Base-by-base conservation (phyloP, 1,140 invertebrate genomes). In the Oncopodura yosiiana region DNA sequence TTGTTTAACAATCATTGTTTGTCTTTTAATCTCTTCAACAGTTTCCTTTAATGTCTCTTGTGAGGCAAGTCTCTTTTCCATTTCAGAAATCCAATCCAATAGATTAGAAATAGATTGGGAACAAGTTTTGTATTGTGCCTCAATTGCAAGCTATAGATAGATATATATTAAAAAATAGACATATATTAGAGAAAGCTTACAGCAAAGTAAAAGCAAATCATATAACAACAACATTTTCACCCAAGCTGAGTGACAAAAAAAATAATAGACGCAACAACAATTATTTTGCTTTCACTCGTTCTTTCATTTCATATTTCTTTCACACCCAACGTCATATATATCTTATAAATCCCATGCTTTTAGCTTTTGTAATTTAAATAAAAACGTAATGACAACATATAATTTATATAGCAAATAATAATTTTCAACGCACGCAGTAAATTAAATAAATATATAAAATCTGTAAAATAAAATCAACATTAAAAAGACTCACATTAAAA, bases 81-180 rank as follows among this genome's bases (percentile, higher is more conserved):
- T 74, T 58, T 87, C 82, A 6, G 78, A 77, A 51, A 95, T 81
- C 87, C 89, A 94, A 70, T 89, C 81, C 46, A 93, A 73, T 36
- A 95, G 76, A 69, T 88, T 87, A 32, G 80, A 81, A 36, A 93
- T 73, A 39, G 80, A 83, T 66, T 90, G 86, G 70, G 86, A 86
- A 73, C 83, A 94, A 65, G 86, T 78, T 71, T 82, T 87, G 77
- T 93, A 95, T 69, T 92, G 90, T 68, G 93, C 90, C 72, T 92
- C 85, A 61, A 93, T 83, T 65, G 87, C 87, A 86, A 90, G 86
- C 90, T 94, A 34, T 16, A 56, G 29, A 26, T 19, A 45, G 24
- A 58, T 29, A 51, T 11, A 21, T 11, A 49, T 32, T 59, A 27
- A 34, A 19, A 50, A 36, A n/a, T 54, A 11, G n/a, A 9, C 34